Evolutionary conservation across 2,113 vertebrate species (phyloP).

Genomic region (Nibea coibor): DNA sequence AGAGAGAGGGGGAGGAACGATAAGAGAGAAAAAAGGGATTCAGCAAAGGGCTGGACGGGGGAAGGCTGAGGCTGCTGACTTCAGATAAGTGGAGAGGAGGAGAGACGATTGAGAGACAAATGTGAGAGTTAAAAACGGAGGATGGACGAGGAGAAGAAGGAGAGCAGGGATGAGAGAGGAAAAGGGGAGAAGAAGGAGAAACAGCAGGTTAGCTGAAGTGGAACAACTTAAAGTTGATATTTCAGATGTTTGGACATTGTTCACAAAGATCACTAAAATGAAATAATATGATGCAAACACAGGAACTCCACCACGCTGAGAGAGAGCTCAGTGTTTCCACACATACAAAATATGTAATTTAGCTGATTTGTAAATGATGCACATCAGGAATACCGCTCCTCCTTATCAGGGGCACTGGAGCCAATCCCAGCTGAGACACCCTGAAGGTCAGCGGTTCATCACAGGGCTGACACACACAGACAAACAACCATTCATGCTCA

Average conservation of each 20-base stretch:
- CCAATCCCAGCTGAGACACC: no score
- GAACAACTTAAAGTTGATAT: not conserved
- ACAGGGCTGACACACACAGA: no score
- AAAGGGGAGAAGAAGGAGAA: not conserved
- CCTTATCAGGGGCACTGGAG: no score
- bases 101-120: not conserved
- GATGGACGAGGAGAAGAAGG: no score
- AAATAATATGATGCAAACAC: not conserved
- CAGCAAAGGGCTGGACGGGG: not conserved
- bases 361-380: not conserved
- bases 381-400: not conserved
- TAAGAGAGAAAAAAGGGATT: fast-evolving
- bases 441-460: no score
- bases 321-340: not conserved
- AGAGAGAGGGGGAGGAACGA: not conserved
- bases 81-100: not conserved
- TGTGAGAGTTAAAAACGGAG: not conserved
- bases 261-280: not conserved
- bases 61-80: not conserved
- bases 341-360: not conserved
- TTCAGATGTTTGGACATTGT: not conserved
- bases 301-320: no score
- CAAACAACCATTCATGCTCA: no score
- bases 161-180: not conserved
- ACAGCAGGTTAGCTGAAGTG: no score